phyloP scores from a whole-genome alignment of 2,888 invertebrate species.

The Eupithecia pulchellata region DNA sequence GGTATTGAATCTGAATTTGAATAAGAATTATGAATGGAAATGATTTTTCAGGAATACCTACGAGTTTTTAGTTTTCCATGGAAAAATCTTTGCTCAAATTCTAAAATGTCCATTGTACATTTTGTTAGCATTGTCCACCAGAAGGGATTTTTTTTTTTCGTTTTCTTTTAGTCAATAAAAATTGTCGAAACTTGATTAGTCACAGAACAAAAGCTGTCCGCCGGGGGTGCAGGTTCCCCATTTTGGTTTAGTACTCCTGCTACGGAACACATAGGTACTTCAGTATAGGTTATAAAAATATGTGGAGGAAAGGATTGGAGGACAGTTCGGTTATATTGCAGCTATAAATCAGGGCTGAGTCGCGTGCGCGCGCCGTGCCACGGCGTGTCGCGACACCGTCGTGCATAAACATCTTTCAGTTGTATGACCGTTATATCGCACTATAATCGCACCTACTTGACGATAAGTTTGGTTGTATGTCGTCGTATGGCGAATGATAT shows the following conservation, averaged over 20 bases:
- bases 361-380: conserved; percentile 56
- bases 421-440: conserved; percentile 30
- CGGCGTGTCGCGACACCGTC: conserved; percentile 47
- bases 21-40: too few species aligned
- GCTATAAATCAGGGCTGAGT: conserved; percentile 78
- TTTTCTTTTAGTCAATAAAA: not conserved
- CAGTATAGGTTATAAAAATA: conserved; percentile 80
- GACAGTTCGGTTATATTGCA: conserved; percentile 81
- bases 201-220: conserved; percentile 39
- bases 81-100: not conserved
- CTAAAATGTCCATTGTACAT: not conserved
- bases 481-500: not conserved
- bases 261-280: conserved; percentile 51
- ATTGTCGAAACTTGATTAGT: conserved; percentile 42
- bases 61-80: not conserved
- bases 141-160: not conserved
- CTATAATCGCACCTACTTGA: conserved; percentile 39
- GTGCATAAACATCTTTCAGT: conserved; percentile 65
- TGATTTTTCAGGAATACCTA: not conserved
- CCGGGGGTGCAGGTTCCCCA: not conserved
- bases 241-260: conserved; percentile 27
- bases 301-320: conserved; percentile 78
- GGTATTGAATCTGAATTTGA: too few species aligned
- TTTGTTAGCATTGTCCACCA: not conserved
- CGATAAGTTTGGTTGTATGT: not conserved